Percentiles rank a stretch among this genome's conserved stretches.
These are phyloP conservation scores for Papilio aristodemus DNA, from an alignment of 1,140 invertebrate species.

Conservation along the genomic window DNA sequence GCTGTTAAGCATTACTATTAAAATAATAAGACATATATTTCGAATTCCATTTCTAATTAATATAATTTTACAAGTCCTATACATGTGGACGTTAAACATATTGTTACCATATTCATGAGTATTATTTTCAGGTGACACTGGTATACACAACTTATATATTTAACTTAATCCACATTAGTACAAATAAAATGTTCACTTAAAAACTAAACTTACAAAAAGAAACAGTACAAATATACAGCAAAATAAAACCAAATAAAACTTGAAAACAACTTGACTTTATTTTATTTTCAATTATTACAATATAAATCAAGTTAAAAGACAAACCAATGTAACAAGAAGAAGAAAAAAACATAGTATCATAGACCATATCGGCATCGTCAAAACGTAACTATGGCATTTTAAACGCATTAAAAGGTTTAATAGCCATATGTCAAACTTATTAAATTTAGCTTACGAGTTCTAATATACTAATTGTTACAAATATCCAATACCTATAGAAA, in stretches of 20 bases:
- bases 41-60: slow-evolving; percentile 27
- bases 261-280: slow-evolving; percentile 51
- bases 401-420: background rate
- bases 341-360: slow-evolving; percentile 15
- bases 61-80: slow-evolving; percentile 23
- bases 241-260: slow-evolving; percentile 44
- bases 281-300: slow-evolving; percentile 47
- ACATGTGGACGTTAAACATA: slow-evolving; percentile 22
- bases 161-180: background rate
- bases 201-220: slow-evolving; percentile 3
- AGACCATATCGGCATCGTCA: slow-evolving; percentile 4
- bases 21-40: slow-evolving; percentile 24
- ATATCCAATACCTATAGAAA: slow-evolving; percentile 3
- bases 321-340: slow-evolving; percentile 36
- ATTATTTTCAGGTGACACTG: slow-evolving; percentile 24
- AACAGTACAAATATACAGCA: slow-evolving; percentile 3
- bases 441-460: background rate
- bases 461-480: background rate
- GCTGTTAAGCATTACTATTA: background rate
- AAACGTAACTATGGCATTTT: background rate
- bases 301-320: slow-evolving; percentile 40
- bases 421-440: background rate
- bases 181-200: slow-evolving; percentile 3
- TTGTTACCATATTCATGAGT: slow-evolving; percentile 12
- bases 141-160: slow-evolving; percentile 14